A percentile compares a stretch with the other conserved stretches of the same genome.
phyloP scores from a whole-genome alignment of 2,113 vertebrate genomes.

The Toxotes chatareus region DNA sequence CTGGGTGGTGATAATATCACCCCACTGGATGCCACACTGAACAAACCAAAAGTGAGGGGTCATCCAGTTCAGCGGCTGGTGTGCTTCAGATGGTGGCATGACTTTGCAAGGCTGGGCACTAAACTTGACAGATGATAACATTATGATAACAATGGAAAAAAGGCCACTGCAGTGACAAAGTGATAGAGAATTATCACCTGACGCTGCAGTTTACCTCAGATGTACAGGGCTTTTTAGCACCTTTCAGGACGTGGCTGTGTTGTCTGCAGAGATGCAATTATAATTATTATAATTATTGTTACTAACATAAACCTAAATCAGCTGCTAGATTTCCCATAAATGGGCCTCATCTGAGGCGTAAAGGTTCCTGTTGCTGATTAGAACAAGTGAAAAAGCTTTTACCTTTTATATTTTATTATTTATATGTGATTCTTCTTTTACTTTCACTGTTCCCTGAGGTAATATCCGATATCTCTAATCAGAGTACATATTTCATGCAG shows the following conservation, averaged over 20 bases:
- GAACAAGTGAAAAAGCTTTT: no score
- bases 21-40: conserved; percentile 13
- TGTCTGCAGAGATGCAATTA: no score
- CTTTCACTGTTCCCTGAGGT: neutral
- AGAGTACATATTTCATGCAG: neutral
- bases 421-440: no score
- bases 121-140: neutral
- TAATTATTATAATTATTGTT: no score
- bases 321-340: no score
- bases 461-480: neutral
- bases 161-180: neutral
- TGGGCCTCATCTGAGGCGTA: no score
- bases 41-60: conserved; percentile 35
- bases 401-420: no score
- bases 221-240: neutral
- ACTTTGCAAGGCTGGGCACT: neutral
- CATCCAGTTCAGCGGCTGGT: conserved; percentile 21
- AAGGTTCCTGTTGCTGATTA: no score
- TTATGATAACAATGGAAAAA: neutral
- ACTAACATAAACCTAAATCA: neutral
- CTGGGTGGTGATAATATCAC: conserved; percentile 20
- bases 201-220: neutral
- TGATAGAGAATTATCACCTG: neutral
- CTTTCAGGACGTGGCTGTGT: neutral
- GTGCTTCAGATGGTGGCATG: neutral